Conservation (phyloP, 2,888 invertebrate species). For the Hirtodrosophila confusa region DNA sequence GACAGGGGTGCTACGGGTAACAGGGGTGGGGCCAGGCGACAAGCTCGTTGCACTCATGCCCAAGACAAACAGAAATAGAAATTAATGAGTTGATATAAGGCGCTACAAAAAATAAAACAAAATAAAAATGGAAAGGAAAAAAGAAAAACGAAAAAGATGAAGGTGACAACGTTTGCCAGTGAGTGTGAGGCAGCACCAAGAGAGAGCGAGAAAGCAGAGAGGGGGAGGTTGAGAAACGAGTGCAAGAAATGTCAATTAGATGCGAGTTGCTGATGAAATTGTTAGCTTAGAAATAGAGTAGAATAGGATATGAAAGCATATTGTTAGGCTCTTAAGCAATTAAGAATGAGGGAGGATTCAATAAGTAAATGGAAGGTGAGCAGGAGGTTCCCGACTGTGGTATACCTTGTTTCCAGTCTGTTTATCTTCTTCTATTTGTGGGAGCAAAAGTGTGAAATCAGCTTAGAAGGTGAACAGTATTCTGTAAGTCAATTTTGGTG, state of each 20-base stretch:
- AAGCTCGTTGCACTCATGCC: slow-evolving; percentile 65
- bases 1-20: too few relatives aligned
- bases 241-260: slow-evolving; percentile 45
- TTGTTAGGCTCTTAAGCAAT: too few relatives aligned
- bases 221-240: neutral
- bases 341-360: too few relatives aligned
- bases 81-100: slow-evolving; percentile 76
- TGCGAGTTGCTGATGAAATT: slow-evolving; percentile 15
- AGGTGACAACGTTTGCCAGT: slow-evolving; percentile 40
- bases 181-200: slow-evolving; percentile 1
- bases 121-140: neutral
- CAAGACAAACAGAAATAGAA: slow-evolving; percentile 74
- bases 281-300: neutral
- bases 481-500: too few relatives aligned
- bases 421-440: too few relatives aligned
- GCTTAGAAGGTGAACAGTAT: too few relatives aligned
- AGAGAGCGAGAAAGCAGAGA: neutral
- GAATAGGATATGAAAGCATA: too few relatives aligned
- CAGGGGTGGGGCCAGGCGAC: slow-evolving; percentile 14
- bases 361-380: too few relatives aligned
- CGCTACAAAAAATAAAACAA: slow-evolving; percentile 13
- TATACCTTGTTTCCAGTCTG: too few relatives aligned
- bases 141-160: slow-evolving; percentile 21
- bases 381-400: too few relatives aligned
- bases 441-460: too few relatives aligned